phyloP scores from a whole-genome alignment of 92 coral and sea anemone species.

The Umimayanthus chanpuru region DNA sequence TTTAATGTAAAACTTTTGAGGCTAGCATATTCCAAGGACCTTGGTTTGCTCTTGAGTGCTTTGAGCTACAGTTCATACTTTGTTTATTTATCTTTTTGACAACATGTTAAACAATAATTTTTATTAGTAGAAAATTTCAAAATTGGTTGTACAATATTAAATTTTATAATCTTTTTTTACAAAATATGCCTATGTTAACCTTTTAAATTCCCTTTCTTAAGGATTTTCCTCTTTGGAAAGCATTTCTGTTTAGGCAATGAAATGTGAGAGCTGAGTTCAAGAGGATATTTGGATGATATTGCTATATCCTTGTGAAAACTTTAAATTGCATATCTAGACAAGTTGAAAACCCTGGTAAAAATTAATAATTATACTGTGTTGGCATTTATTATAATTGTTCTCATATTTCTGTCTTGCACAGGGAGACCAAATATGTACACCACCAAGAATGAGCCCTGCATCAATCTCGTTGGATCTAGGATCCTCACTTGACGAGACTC shows the following conservation, averaged over 20 bases:
- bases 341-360: not conserved
- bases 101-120: too few relatives aligned
- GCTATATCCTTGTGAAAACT: not conserved
- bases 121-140: not conserved
- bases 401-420: slow-evolving; percentile 16
- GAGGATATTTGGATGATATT: not conserved
- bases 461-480: slow-evolving; percentile 88
- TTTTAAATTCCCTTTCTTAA: too few relatives aligned
- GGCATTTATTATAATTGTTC: not conserved
- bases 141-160: not conserved
- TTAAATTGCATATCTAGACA: too few relatives aligned
- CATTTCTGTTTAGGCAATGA: too few relatives aligned
- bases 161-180: too few relatives aligned
- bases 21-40: not conserved
- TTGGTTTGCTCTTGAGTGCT: not conserved
- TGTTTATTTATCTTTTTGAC: not conserved
- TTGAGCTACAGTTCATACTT: not conserved
- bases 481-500: slow-evolving; percentile 80
- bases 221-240: not conserved
- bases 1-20: too few relatives aligned
- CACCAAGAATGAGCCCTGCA: slow-evolving; percentile 68
- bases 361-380: too few relatives aligned
- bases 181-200: not conserved
- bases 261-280: not conserved
- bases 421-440: slow-evolving; percentile 64